Evolutionary conservation across 2,888 invertebrate species (phyloP), one percentile per base, ranked within the genome.

Genomic region (Fragum fragum): DNA sequence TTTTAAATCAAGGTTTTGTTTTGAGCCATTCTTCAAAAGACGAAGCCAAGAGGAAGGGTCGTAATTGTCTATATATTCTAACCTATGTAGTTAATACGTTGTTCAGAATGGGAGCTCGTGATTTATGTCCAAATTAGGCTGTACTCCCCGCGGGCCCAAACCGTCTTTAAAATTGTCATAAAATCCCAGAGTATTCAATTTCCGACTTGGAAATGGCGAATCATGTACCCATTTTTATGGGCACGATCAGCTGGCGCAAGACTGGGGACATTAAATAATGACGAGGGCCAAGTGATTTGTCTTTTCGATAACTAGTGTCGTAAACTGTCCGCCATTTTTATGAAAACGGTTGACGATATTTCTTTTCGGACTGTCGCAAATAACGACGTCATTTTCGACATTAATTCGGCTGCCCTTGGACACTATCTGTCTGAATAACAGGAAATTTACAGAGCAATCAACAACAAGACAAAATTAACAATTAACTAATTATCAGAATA

Each of bases 151-250:
- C 66, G 77, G 81, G 81, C 74, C 57, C 59, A 53, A 57, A 53
- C 55, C 55, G 74, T 74, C 77, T 74, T 77, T 63, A 74, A 74
- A 77, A 70, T 77, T 81, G 81, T 81, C 81, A 73, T 81, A 77
- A 81, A 77, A 70, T 71, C 74, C 59, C 70, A 52, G 63, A 63
- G 71, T 55, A 77, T 74, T 77, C 81, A 81, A 77, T 81, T 77
- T 77, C 74, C 74, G 73, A 77, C 74, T 53, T 70, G 53, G 29
- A 66, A 63, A 23, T 77, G 55, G 39, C 76, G 76, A 73, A 76
- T 81, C 81, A 77, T 77, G 73, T 74, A 81, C 77, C 74, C 74
- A 81, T 81, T 81, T 81, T 81, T 81, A 81, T 74, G 16, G 70
- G 63, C 28, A n/a, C 47, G 57, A 72, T 74, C 81, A 81, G 81